Base-by-base conservation (phyloP, 2,888 invertebrate genomes). In the Metalampra italica region DNA sequence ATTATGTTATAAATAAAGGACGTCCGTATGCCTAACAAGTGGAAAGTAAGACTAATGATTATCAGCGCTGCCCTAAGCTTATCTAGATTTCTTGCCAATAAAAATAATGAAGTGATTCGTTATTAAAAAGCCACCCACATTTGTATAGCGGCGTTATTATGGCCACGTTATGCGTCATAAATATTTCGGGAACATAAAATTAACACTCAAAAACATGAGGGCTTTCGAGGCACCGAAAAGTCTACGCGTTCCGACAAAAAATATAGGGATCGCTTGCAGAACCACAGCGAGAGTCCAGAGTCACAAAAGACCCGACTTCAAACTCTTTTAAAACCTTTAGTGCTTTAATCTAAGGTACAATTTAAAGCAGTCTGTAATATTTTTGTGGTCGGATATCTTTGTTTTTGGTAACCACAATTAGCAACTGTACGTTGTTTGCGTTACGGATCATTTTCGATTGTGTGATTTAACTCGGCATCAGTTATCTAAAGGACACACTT, bases 161-260 rank as follows among this genome's bases (percentile, higher is more conserved):
- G 80, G 76, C 73, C 80, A 75, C 83, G 85, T 87, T 87, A 89
- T 87, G 87, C 82, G 81, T 87, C 88, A 88, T 88, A 88, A 89
- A 88, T 87, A 87, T 87, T 88, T 88, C 86, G 81, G 82, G 78
- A 86, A 88, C 87, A 85, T 88, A 85, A 89, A 89, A 86, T 88
- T 86, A 88, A 89, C 89, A 86, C 86, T 83, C 81, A 84, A 82
- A 86, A 88, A 85, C 83, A 86, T 78, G 84, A n/a, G 22, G 82
- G 71, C 76, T 85, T 79, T 82, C 75, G 79, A 82, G 88, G 89
- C 89, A 88, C 89, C 89, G 82, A 80, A 78, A 72, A 79, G 89
- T 89, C 89, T 89, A 78, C 86, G 75, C 71, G 65, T 64, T 64
- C 68, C 66, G 64, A 85, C 78, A 88, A 89, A 88, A 88, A 84